Evolutionary conservation across 2,888 invertebrate species (phyloP).

Genomic region (Xestobium rufovillosum): DNA sequence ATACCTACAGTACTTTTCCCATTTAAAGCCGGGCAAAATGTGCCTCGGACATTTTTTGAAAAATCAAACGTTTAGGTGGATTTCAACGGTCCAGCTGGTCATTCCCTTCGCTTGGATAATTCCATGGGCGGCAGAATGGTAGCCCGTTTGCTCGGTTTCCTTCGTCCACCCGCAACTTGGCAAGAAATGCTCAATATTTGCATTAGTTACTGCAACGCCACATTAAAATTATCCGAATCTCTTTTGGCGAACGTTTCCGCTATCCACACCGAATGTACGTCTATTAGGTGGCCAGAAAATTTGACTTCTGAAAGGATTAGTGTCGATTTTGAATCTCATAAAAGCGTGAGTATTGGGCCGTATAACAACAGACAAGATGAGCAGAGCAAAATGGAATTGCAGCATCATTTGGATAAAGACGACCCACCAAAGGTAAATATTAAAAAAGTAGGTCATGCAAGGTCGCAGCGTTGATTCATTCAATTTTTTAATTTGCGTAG

Average conservation of each 20-base stretch:
- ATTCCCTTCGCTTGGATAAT: constrained; percentile 59
- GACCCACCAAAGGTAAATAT: constrained; percentile 60
- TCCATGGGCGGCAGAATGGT: constrained; percentile 61
- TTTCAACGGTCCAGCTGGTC: constrained; percentile 64
- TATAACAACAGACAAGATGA: constrained; percentile 53
- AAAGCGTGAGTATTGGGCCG: constrained; percentile 43
- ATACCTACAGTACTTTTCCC: too few species aligned
- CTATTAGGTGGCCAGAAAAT: constrained; percentile 53
- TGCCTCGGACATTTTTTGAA: too few species aligned
- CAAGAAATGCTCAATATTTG: constrained; percentile 70
- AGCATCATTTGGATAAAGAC: constrained; percentile 59
- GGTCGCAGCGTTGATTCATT: background rate
- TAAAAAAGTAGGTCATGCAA: too few species aligned
- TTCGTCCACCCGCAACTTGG: constrained; percentile 72
- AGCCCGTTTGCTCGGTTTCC: constrained; percentile 71
- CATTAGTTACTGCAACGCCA: constrained; percentile 68
- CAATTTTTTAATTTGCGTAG: constrained; percentile 4
- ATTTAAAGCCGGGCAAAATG: too few species aligned
- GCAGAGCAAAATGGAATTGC: constrained; percentile 75
- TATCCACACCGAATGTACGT: constrained; percentile 61
- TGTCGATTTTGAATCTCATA: constrained; percentile 45
- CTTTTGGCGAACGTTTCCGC: constrained; percentile 50
- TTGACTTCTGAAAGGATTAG: constrained; percentile 33
- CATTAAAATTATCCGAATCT: constrained; percentile 50
- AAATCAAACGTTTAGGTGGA: constrained; percentile 54